Evolutionary conservation across 1,140 invertebrate species (phyloP).

Genomic region (Drosophila ambigua): DNA sequence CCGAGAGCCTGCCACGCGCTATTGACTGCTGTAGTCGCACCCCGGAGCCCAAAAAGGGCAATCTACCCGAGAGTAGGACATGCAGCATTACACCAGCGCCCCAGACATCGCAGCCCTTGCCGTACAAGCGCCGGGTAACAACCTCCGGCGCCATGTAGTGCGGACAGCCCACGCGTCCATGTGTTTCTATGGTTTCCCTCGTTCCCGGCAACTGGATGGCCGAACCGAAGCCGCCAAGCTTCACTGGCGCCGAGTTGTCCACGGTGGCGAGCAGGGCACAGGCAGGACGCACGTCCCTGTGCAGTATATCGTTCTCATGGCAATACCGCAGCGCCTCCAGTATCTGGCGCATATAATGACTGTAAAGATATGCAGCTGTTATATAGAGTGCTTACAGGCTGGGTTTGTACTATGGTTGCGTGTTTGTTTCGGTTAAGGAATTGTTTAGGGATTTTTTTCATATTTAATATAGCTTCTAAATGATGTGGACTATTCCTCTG

Average conservation of each 20-base stretch:
- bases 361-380: conserved; percentile 82
- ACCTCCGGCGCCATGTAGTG: conserved; percentile 99
- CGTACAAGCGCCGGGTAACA: conserved; percentile 94
- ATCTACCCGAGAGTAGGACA: conserved; percentile 95
- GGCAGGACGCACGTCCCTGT: conserved; percentile 97
- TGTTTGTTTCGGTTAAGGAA: too few species aligned
- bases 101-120: conserved; percentile 99
- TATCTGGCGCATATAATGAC: conserved; percentile 99
- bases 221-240: conserved; percentile 98
- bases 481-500: too few species aligned
- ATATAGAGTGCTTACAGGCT: background rate
- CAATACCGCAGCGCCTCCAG: conserved; percentile 97
- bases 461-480: too few species aligned
- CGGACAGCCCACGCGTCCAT: conserved; percentile 95
- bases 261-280: conserved; percentile 96
- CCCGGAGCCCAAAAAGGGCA: conserved; percentile 97
- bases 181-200: conserved; percentile 88
- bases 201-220: conserved; percentile 95
- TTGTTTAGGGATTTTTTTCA: too few species aligned
- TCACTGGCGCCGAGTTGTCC: conserved; percentile 99
- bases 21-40: conserved; percentile 96
- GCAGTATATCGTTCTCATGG: conserved; percentile 98
- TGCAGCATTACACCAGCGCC: conserved; percentile 97
- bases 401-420: too few species aligned
- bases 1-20: conserved; percentile 92